These are phyloP conservation scores for Falco rusticolus DNA, from an alignment of 2,797 vertebrate genomes.

Conservation along the genomic window DNA sequence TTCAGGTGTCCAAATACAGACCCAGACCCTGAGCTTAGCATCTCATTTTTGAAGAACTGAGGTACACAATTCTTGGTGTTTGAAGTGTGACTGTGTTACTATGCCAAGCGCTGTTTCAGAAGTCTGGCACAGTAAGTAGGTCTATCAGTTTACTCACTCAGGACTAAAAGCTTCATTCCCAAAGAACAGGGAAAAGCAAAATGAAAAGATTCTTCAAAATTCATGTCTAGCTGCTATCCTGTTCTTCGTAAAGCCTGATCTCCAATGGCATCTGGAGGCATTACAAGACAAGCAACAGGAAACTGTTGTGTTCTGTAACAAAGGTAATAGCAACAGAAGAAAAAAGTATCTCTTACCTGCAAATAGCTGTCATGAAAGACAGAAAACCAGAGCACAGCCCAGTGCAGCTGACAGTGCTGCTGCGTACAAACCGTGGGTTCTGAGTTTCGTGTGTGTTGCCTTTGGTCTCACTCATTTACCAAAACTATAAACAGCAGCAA, in stretches of 20 bases:
- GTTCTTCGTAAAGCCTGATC: not conserved
- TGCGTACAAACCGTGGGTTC: rapidly evolving
- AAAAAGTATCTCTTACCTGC: not conserved
- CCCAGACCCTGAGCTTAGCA: not conserved
- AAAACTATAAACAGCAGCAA: not conserved
- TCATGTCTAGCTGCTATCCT: not conserved
- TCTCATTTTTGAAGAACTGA: not conserved
- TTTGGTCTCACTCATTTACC: not conserved
- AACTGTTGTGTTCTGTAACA: not conserved
- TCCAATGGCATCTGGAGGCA: not conserved
- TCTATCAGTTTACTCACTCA: not conserved
- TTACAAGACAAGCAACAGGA: not conserved
- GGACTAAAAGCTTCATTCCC: not conserved
- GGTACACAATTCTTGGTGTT: not conserved
- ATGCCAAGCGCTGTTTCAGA: not conserved
- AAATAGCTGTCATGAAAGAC: not conserved
- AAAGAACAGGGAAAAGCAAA: not conserved
- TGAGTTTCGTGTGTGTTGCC: not conserved
- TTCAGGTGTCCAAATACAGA: not conserved
- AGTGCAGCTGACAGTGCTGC: not conserved
- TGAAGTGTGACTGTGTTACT: not conserved
- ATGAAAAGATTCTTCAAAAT: not conserved
- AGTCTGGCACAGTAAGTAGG: not conserved
- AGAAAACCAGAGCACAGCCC: not conserved
- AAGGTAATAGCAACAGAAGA: not conserved